Conservation (phyloP, 2,888 invertebrate genomes). For the Rhamnusium bicolor region DNA sequence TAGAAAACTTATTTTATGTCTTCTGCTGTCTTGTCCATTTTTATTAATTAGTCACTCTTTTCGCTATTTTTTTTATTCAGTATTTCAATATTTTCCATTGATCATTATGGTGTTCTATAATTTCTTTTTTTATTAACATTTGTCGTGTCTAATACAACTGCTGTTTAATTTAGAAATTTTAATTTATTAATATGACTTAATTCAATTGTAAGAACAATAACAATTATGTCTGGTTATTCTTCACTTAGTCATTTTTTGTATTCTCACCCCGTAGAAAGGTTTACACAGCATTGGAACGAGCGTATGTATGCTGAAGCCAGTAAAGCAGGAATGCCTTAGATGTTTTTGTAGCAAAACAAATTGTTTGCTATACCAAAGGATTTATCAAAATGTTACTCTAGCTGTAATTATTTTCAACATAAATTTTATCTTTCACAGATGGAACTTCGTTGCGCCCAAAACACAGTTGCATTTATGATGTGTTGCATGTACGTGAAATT, state of each 20-base stretch:
- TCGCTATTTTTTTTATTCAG: no score
- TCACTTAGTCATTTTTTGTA: not conserved
- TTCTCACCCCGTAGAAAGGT: not conserved
- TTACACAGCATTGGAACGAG: not conserved
- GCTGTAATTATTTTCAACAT: constrained; percentile 42
- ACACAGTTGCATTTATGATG: not conserved
- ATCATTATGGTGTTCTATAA: no score
- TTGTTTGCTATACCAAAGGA: constrained; percentile 45
- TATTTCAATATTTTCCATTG: no score
- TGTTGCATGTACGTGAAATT: not conserved
- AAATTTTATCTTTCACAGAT: constrained; percentile 37
- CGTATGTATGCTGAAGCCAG: constrained; percentile 8
- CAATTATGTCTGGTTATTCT: no score
- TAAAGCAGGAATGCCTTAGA: constrained; percentile 40
- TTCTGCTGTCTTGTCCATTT: no score
- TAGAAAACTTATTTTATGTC: no score
- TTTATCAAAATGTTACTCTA: constrained; percentile 43
- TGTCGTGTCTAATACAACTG: no score
- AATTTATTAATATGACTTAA: no score
- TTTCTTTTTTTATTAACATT: no score
- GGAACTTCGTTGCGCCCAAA: constrained; percentile 12
- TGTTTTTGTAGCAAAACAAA: constrained; percentile 42
- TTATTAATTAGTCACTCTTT: no score
- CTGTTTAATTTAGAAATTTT: no score
- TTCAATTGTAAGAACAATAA: no score